Evolutionary conservation across 1,140 invertebrate genomes (phyloP).

Genomic region (Caenorhabditis inopinata): DNA sequence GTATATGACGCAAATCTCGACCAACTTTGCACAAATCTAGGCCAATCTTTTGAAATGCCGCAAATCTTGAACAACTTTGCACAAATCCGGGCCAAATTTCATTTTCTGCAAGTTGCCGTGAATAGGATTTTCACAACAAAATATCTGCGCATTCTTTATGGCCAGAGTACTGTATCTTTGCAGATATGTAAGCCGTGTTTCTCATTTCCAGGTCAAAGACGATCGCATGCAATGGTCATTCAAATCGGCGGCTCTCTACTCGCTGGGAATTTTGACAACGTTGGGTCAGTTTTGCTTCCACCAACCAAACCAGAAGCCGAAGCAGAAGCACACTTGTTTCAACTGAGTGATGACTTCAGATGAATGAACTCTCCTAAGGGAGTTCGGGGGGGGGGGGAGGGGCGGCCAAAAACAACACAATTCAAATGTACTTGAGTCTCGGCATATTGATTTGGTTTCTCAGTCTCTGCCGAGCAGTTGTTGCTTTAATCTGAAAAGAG

Average conservation of each 20-base stretch:
- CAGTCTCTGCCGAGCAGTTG: no score
- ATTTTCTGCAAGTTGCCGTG: no score
- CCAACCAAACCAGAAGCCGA: neutral
- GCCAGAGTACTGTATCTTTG: no score
- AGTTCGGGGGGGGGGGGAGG: neutral
- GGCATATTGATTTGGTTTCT: no score
- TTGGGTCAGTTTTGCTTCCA: constrained; percentile 44
- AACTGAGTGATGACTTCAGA: constrained; percentile 34
- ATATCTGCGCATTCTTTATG: no score
- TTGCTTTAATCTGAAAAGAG: neutral
- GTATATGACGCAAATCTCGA: no score
- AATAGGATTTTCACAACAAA: no score
- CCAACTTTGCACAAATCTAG: no score
- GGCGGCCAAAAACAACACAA: neutral
- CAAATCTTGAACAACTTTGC: no score
- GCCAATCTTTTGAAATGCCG: no score
- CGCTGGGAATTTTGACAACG: constrained; percentile 61
- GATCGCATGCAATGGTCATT: constrained; percentile 43
- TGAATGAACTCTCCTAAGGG: neutral
- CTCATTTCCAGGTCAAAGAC: constrained; percentile 1
- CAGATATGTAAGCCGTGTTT: no score
- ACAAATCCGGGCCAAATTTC: no score
- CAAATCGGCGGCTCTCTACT: constrained; percentile 58
- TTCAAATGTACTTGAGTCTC: neutral
- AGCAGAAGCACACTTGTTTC: neutral